Evolutionary conservation across 1,140 invertebrate genomes (phyloP).

Genomic region (Heterodera schachtii): DNA sequence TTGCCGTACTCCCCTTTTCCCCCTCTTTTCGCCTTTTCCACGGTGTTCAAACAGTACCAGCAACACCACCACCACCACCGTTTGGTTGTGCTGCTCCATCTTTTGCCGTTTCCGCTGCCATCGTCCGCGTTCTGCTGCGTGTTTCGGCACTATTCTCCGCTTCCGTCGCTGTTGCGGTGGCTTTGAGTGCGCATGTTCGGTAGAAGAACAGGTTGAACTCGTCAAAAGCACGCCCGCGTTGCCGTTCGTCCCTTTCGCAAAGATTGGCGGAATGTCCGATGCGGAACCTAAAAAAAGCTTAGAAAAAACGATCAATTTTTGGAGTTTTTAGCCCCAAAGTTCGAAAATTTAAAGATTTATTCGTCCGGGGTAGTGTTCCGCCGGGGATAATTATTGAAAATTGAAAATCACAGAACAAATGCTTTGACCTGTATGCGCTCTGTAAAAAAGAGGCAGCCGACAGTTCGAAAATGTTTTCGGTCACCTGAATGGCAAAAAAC

Average conservation of each 20-base stretch:
- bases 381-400: too few species aligned
- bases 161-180: neutral
- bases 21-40: too few species aligned
- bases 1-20: too few species aligned
- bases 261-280: conserved; percentile 55
- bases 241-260: conserved; percentile 46
- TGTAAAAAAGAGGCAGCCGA: conserved; percentile 56
- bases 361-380: too few species aligned
- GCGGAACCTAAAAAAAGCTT: conserved; percentile 43
- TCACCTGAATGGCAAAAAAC: conserved; percentile 43
- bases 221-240: conserved; percentile 52
- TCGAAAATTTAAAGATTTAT: too few species aligned
- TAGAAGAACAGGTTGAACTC: conserved; percentile 65
- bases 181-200: conserved; percentile 44
- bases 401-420: neutral
- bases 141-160: neutral
- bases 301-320: neutral
- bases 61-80: neutral
- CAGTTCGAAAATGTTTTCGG: conserved; percentile 55
- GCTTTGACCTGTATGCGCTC: conserved; percentile 52
- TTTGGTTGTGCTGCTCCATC: too few species aligned
- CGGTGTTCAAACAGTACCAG: neutral
- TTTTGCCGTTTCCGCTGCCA: too few species aligned
- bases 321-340: too few species aligned
- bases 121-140: too few species aligned